Evolutionary conservation across 2,888 invertebrate genomes (phyloP).

Genomic region (Ochropleura leucogaster): DNA sequence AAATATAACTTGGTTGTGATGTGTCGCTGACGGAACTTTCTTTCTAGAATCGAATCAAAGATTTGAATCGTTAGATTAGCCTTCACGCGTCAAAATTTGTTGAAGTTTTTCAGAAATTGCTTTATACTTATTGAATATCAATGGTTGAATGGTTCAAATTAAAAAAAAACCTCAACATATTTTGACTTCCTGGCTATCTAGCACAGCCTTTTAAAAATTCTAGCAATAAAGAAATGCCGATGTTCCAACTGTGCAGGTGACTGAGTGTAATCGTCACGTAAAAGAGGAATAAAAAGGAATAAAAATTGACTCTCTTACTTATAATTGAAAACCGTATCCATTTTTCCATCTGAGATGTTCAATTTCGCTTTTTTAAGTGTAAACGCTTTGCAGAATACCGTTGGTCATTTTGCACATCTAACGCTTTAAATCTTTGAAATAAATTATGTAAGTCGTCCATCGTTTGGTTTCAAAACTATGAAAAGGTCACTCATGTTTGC

Average conservation of each 20-base stretch:
- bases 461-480: not conserved
- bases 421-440: constrained; percentile 1
- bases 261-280: not conserved
- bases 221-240: not conserved
- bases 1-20: constrained; percentile 15
- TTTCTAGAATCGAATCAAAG: not conserved
- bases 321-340: not conserved
- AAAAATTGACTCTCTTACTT: not conserved
- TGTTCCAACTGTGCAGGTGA: not conserved
- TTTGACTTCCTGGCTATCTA: not conserved
- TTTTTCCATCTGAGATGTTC: not conserved
- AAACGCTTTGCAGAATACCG: not conserved
- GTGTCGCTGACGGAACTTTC: constrained; percentile 20
- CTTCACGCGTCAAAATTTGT: not conserved
- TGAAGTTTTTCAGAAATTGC: not conserved
- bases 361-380: not conserved
- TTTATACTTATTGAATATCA: too few species aligned
- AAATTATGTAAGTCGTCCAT: constrained; percentile 10
- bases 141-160: too few species aligned
- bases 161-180: too few species aligned
- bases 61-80: not conserved
- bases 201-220: not conserved
- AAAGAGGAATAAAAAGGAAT: not conserved
- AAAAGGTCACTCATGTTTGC: not conserved
- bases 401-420: not conserved